A percentile compares a stretch with the other conserved stretches of the same genome.
phyloP scores from a whole-genome alignment of 2,888 invertebrate genomes.

The Drepana falcataria region DNA sequence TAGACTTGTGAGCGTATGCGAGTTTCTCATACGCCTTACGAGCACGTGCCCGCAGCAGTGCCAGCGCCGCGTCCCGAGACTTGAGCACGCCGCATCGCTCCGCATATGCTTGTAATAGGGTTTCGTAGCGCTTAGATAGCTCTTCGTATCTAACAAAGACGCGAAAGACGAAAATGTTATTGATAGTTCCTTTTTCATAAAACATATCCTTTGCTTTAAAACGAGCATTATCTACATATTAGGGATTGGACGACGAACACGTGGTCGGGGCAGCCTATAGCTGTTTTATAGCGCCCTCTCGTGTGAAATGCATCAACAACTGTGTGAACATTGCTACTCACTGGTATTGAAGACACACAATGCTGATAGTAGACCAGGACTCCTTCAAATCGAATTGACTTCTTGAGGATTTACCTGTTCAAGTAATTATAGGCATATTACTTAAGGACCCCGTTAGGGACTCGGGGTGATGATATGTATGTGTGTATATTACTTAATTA shows the following conservation, averaged over 20 bases:
- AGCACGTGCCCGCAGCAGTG: conserved; percentile 30
- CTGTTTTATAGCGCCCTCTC: no score
- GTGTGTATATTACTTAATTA: no score
- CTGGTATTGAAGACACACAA: conserved; percentile 77
- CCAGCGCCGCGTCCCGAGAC: conserved; percentile 35
- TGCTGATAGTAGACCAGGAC: conserved; percentile 75
- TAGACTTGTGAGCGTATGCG: conserved; percentile 38
- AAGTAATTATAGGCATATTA: not conserved
- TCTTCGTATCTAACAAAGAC: conserved; percentile 52
- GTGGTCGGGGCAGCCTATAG: no score
- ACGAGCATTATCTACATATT: no score
- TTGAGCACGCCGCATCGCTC: conserved; percentile 37
- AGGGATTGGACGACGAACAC: no score
- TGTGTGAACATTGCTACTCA: conserved; percentile 31
- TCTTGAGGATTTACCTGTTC: conserved; percentile 23
- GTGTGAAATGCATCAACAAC: no score
- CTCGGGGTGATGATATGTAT: no score
- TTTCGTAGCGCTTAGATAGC: conserved; percentile 53
- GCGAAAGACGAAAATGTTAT: not conserved
- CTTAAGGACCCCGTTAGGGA: no score
- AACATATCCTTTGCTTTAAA: not conserved
- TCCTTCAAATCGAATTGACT: conserved; percentile 43
- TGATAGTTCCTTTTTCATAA: not conserved
- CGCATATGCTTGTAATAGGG: conserved; percentile 48
- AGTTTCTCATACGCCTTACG: conserved; percentile 37